phyloP scores from a whole-genome alignment of 1,140 invertebrate species.

The Nephila pilipes region DNA sequence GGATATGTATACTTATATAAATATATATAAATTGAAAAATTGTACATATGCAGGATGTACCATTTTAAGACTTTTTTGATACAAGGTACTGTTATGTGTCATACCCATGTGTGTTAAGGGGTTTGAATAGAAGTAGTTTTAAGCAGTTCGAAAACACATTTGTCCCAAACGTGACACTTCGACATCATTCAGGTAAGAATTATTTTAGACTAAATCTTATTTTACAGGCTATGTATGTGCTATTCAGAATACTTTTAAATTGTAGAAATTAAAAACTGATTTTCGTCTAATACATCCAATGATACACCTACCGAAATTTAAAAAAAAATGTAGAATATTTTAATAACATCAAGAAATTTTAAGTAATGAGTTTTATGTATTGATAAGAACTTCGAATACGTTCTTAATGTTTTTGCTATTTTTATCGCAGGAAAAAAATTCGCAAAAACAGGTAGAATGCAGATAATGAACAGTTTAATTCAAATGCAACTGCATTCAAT shows the following conservation, averaged over 20 bases:
- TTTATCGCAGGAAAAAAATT: no score
- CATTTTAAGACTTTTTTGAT: constrained; percentile 70
- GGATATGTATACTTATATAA: constrained; percentile 75
- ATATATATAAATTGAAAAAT: constrained; percentile 66
- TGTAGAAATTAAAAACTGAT: neutral
- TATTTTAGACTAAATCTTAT: constrained; percentile 27
- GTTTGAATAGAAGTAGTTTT: constrained; percentile 76
- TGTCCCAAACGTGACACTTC: constrained; percentile 53
- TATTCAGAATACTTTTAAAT: neutral
- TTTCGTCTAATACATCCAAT: neutral
- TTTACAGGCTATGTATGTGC: constrained; percentile 16
- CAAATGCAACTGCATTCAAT: no score
- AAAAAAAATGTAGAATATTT: no score
- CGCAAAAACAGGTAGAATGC: no score
- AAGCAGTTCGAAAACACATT: constrained; percentile 54
- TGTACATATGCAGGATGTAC: constrained; percentile 72
- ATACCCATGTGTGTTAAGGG: constrained; percentile 66
- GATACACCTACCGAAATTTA: no score
- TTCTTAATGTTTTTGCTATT: no score
- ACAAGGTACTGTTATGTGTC: constrained; percentile 75
- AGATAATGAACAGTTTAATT: no score
- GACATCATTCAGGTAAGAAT: constrained; percentile 13
- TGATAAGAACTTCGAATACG: no score
- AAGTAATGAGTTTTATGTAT: no score
- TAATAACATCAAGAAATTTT: no score